phyloP scores from a whole-genome alignment of 2,113 vertebrate species.

The Zosterops borbonicus region DNA sequence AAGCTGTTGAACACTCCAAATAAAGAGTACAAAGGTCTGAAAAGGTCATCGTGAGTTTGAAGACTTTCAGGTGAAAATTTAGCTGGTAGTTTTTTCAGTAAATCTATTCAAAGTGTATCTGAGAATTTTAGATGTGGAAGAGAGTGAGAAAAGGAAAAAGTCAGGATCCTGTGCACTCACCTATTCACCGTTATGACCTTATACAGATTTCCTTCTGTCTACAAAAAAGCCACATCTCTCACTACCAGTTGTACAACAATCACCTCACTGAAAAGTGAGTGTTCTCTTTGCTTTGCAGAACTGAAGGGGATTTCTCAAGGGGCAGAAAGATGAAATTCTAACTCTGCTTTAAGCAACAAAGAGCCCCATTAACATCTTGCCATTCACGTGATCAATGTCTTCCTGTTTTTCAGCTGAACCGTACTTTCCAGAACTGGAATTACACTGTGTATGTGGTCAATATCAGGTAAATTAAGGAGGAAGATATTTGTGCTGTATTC shows the following conservation, averaged over 20 bases:
- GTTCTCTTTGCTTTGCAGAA: background rate
- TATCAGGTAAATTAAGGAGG: constrained; percentile 81
- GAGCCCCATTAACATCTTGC: background rate
- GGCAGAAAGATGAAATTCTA: background rate
- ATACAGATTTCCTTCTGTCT: background rate
- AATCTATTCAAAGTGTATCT: background rate
- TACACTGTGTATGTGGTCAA: constrained; percentile 79
- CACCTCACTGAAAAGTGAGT: background rate
- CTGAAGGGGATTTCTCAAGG: background rate
- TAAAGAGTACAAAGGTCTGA: background rate
- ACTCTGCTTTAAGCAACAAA: background rate
- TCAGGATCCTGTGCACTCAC: background rate
- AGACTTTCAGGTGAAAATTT: background rate
- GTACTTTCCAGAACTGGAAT: constrained; percentile 87
- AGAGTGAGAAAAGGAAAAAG: background rate
- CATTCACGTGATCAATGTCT: constrained; percentile 20
- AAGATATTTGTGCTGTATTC: background rate
- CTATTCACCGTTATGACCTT: background rate
- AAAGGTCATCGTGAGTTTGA: background rate
- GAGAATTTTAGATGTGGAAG: background rate
- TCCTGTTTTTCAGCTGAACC: constrained; percentile 85
- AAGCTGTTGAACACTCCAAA: background rate
- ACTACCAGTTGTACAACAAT: background rate
- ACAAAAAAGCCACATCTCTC: background rate
- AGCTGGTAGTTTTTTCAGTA: background rate